phyloP scores from a whole-genome alignment of 2,888 invertebrate species.

The Parasteatoda lunata region DNA sequence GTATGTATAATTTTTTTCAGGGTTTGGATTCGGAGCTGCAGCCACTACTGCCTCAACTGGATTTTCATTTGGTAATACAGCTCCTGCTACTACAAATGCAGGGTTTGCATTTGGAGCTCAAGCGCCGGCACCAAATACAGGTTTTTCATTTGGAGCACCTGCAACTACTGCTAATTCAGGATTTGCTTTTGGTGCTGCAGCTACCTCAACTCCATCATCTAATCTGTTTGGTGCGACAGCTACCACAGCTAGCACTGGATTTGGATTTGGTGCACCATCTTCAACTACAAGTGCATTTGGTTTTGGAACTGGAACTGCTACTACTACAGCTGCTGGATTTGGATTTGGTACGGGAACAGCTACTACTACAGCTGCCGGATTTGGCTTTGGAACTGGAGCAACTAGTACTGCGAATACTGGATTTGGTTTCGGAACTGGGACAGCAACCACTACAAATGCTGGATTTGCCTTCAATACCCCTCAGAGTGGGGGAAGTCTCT shows the following conservation, averaged over 20 bases:
- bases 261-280: slow-evolving; percentile 32
- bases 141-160: slow-evolving; percentile 28
- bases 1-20: background rate
- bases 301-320: slow-evolving; percentile 29
- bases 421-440: background rate
- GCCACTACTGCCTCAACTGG: slow-evolving; percentile 39
- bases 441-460: slow-evolving; percentile 6
- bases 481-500: background rate
- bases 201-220: slow-evolving; percentile 12
- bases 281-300: slow-evolving; percentile 12
- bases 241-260: slow-evolving; percentile 25
- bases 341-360: slow-evolving; percentile 41
- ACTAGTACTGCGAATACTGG: background rate
- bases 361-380: slow-evolving; percentile 15
- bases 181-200: slow-evolving; percentile 46
- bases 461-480: slow-evolving; percentile 29
- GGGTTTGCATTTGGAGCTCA: slow-evolving; percentile 52
- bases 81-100: slow-evolving; percentile 22
- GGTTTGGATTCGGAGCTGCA: slow-evolving; percentile 41
- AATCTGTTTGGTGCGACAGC: slow-evolving; percentile 30
- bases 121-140: slow-evolving; percentile 6
- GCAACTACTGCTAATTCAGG: slow-evolving; percentile 22
- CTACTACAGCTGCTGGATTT: slow-evolving; percentile 18
- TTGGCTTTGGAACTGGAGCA: slow-evolving; percentile 12
- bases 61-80: slow-evolving; percentile 45